A percentile compares a stretch with the other conserved stretches of the same genome.
These are phyloP conservation scores for Abramis brama DNA, from an alignment of 2,113 vertebrate species.

Conservation along the genomic window DNA sequence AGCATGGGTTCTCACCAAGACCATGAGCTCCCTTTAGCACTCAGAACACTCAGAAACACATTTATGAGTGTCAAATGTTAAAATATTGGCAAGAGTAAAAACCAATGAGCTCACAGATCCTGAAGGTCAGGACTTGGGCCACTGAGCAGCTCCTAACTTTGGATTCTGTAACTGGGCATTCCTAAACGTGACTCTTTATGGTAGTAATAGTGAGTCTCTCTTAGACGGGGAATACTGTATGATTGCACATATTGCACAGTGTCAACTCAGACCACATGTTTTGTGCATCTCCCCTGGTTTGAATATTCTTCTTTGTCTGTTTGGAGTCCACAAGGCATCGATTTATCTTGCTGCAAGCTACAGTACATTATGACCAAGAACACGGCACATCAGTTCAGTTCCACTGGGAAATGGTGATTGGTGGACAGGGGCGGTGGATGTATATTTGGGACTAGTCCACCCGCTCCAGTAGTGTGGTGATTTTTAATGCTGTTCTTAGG, in stretches of 20 bases:
- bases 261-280: conserved; percentile 21
- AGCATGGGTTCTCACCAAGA: neutral
- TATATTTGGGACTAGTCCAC: conserved; percentile 1
- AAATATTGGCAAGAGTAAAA: conserved; percentile 42
- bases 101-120: neutral
- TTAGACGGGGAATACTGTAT: neutral
- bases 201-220: conserved; percentile 13
- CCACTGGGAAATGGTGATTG: neutral
- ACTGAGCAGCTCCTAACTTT: conserved; percentile 30
- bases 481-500: conserved; percentile 18
- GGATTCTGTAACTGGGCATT: neutral
- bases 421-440: neutral
- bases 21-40: conserved; percentile 3
- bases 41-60: conserved; percentile 13
- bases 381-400: conserved; percentile 1
- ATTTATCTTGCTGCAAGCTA: conserved; percentile 20
- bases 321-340: conserved; percentile 25
- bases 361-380: conserved; percentile 18
- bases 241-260: conserved; percentile 35
- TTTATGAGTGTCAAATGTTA: conserved; percentile 1
- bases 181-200: neutral
- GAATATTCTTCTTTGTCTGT: conserved; percentile 13
- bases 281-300: conserved; percentile 22
- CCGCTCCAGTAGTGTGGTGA: neutral
- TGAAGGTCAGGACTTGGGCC: neutral